These are phyloP conservation scores for Pristionchus exspectatus DNA, from an alignment of 2,888 invertebrate species.

Conservation along the genomic window DNA sequence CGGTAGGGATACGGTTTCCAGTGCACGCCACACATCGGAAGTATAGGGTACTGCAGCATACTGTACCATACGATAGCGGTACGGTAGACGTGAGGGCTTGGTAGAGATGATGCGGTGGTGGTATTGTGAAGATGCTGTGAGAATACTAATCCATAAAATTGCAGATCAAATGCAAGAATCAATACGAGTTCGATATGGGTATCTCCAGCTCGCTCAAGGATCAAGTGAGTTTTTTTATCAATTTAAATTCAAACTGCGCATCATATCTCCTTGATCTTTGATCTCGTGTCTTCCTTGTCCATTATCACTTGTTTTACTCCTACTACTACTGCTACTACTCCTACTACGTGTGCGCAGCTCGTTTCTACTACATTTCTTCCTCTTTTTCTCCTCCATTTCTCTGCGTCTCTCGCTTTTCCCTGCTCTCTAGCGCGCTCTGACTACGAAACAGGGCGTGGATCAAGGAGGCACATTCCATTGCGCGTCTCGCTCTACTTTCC, in stretches of 20 bases:
- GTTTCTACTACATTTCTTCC: slow-evolving; percentile 17
- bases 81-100: too few species aligned
- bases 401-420: neutral
- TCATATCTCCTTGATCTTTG: neutral
- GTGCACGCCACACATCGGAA: neutral
- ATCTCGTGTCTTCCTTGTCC: neutral
- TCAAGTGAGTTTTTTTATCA: slow-evolving; percentile 29
- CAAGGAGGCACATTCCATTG: neutral
- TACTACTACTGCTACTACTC: neutral
- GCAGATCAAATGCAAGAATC: slow-evolving; percentile 59
- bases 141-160: neutral
- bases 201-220: slow-evolving; percentile 51
- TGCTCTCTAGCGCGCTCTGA: neutral
- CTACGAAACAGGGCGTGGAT: neutral
- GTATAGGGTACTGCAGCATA: slow-evolving; percentile 6
- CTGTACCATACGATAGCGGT: neutral
- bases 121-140: too few species aligned
- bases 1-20: slow-evolving; percentile 55
- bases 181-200: slow-evolving; percentile 59
- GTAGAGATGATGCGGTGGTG: neutral
- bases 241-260: neutral
- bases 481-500: neutral
- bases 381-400: neutral
- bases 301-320: slow-evolving; percentile 15
- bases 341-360: slow-evolving; percentile 4